Evolutionary conservation across 2,797 vertebrate species (phyloP), one percentile per base, ranked within the genome.

Genomic region (Mus minutoides): DNA sequence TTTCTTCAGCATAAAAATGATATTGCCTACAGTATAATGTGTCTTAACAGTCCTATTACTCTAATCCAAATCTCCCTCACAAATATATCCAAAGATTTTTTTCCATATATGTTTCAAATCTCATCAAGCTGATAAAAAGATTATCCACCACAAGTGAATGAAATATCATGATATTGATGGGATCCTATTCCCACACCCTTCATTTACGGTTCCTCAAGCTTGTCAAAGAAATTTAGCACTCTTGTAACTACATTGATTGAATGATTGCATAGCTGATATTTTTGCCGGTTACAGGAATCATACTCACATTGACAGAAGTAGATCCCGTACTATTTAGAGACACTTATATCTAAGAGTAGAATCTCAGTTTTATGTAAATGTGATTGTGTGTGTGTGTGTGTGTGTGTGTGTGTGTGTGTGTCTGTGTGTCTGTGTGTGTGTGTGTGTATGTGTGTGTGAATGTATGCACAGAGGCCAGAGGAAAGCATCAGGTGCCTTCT

Each of bases 121-220:
- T 19, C 31, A 49, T 46, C 43, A 54, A 54, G 49, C 17, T n/a
- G 29, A n/a, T 31, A 79, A 54, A 4, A 79, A 52, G 3, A 79
- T n/a, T 52, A 54, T 21, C 49, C 3, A n/a, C 6, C 5, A 29
- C 76, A 78, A 34, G 40, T 78, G 64, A 19, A 7, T 67, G 31
- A 2, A 85, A 86, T 24, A 34, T 19, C 69, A 3, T 78, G 16
- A 29, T 43, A 49, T 6, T 77, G 43, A 62, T 11, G 29, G 7
- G 87, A 88, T 16, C 3, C 43, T 3, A 2, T 62, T 64, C 0
- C 22, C 54, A 26, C 24, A 13, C 14, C 17, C 6, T 21, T 3
- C 29, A 2, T 9, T 7, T 21, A 0, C 16, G 17, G 1, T 7
- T 21, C 4, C 14, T 16, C 5, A 34, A 13, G 16, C 16, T 78